Conservation (phyloP, 2,888 invertebrate genomes). For the Cheilosia impressa region DNA sequence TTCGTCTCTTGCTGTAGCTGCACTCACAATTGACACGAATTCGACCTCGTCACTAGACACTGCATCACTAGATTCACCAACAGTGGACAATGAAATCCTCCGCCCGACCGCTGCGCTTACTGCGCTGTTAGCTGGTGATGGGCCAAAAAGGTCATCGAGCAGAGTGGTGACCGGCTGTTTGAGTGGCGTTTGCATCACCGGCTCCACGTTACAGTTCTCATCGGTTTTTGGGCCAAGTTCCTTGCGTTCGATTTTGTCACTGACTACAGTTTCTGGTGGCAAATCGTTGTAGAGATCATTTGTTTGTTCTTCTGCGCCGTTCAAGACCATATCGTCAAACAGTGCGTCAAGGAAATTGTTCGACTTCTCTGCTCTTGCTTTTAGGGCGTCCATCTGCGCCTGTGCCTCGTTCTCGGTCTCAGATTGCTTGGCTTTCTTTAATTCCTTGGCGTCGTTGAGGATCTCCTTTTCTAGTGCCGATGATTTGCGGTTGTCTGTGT, state of each 20-base stretch:
- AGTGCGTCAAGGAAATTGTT: conserved; percentile 52
- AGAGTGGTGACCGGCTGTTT: not conserved
- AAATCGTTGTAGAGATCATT: conserved; percentile 17
- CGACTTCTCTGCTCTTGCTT: conserved; percentile 33
- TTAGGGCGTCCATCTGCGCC: not conserved
- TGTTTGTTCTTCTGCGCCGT: not conserved
- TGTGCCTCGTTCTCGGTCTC: not conserved
- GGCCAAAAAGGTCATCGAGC: conserved; percentile 41
- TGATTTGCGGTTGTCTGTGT: not conserved
- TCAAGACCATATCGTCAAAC: conserved; percentile 51
- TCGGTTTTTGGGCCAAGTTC: not conserved
- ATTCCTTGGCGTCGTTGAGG: conserved; percentile 47
- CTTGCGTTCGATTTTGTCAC: not conserved
- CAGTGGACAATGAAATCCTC: not conserved
- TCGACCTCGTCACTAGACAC: conserved; percentile 13
- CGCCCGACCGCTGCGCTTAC: not conserved
- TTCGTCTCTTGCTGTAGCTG: not conserved
- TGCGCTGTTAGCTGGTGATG: conserved; percentile 17
- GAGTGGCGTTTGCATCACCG: conserved; percentile 4
- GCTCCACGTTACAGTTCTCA: conserved; percentile 28
- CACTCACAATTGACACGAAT: not conserved
- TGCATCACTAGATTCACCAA: not conserved
- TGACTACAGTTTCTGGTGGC: not conserved
- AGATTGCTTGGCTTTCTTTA: conserved; percentile 21
- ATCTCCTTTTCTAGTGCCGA: conserved; percentile 43